Evolutionary conservation across 2,113 vertebrate genomes (phyloP), one percentile per base, ranked within the genome.

Genomic region (Caloenas nicobarica): DNA sequence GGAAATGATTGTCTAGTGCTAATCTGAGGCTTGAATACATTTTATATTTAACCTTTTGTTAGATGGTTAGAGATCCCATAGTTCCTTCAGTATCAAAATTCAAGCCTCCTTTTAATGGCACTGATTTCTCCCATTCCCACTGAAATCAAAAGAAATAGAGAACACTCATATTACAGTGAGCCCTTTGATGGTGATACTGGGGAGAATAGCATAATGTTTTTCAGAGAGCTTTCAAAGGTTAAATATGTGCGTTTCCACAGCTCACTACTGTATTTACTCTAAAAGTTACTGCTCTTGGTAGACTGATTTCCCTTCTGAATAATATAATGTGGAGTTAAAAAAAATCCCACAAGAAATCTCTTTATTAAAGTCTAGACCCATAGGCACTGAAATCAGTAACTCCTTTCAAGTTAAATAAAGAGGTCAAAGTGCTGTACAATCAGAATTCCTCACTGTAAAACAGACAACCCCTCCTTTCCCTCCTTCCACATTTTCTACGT

Each of bases 1-100:
- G 62, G 73, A 93, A 97, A 96, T 89, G 38, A 95, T 80, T 89
- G 72, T 79, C 90, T 78, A 64, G 44, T 91, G 50, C 34, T 95
- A 92, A 93, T 79, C 36, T 93, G 54, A 93, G 33, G 24, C 21
- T 82, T 90, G 40, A 86, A 68, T 48, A 82, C 48, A 77, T 95
- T 76, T 95, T 61, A 7, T 34, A 42, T 82, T 91, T 80, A 86
- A 70, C 25, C 4, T 68, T 10, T 58, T 94, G 57, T 66, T 66
- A 87, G 74, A 70, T 2, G 24, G 15, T 72, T 48, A 90, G 36
- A 93, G 88, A 76, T 62, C 13, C 53, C 26, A 48, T 48, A 46
- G 56, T 74, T 88, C 13, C 46, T 86, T 78, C 73, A 38, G 33
- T 60, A 62, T 48, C n/a, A 84, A 88, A 94, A 57, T 21, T 65